phyloP scores from a whole-genome alignment of 2,797 vertebrate species.

The Leucoraja ocellata region DNA sequence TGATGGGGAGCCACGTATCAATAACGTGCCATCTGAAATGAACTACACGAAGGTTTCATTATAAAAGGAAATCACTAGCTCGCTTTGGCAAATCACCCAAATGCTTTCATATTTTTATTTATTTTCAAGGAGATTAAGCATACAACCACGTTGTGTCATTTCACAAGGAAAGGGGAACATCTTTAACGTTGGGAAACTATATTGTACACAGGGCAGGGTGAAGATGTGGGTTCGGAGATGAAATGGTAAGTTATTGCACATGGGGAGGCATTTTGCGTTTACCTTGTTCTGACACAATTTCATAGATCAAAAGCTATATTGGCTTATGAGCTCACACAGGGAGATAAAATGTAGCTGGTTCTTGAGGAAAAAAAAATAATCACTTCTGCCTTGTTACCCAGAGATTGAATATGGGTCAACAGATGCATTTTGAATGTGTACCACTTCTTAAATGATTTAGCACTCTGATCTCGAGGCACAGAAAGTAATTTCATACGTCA shows the following conservation, averaged over 20 bases:
- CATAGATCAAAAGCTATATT: constrained; percentile 41
- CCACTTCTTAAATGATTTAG: constrained; percentile 66
- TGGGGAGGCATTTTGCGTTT: constrained; percentile 20
- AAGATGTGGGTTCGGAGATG: constrained; percentile 6
- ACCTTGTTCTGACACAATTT: constrained; percentile 45
- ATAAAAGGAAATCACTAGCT: neutral
- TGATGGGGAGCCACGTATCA: constrained; percentile 16
- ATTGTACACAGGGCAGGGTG: neutral
- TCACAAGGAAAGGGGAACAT: neutral
- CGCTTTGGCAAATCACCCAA: neutral
- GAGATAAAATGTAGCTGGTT: constrained; percentile 57
- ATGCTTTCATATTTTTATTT: neutral
- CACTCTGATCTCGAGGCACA: constrained; percentile 61
- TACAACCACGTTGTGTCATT: neutral
- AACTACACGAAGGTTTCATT: constrained; percentile 43
- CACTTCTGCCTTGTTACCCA: constrained; percentile 52
- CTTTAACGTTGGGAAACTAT: neutral
- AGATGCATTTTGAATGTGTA: constrained; percentile 57
- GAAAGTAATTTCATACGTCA: constrained; percentile 66
- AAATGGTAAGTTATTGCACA: constrained; percentile 12
- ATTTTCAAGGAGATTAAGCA: neutral
- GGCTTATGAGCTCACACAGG: constrained; percentile 48
- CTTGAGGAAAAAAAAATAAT: constrained; percentile 62
- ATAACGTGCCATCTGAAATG: constrained; percentile 41
- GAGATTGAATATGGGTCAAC: constrained; percentile 63